phyloP scores from a whole-genome alignment of 2,113 vertebrate genomes.

The Psilopsiagon aurifrons region DNA sequence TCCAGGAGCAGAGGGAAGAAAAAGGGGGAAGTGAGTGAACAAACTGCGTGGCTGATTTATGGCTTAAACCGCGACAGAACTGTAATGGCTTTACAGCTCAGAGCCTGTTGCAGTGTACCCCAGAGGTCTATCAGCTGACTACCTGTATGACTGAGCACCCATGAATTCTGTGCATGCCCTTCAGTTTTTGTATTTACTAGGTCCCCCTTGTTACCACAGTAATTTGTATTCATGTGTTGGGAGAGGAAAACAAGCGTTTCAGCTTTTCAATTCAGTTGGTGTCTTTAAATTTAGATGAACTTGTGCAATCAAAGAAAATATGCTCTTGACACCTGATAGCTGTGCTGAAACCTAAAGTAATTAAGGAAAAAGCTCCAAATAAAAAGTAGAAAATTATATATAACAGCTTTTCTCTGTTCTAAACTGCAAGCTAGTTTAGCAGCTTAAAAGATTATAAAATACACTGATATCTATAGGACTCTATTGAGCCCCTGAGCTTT shows the following conservation, averaged over 20 bases:
- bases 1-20: too few relatives aligned
- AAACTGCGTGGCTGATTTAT: too few relatives aligned
- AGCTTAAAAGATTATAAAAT: neutral
- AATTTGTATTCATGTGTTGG: neutral
- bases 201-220: fast-evolving
- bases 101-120: neutral
- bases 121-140: neutral
- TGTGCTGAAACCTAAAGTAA: neutral
- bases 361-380: neutral
- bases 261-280: neutral
- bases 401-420: neutral
- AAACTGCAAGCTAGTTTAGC: neutral
- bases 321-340: neutral
- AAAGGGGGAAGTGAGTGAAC: too few relatives aligned
- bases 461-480: neutral
- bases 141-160: fast-evolving
- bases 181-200: neutral
- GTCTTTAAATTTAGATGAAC: neutral
- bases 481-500: neutral
- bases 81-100: neutral
- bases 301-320: neutral
- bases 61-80: too few relatives aligned
- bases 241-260: neutral
- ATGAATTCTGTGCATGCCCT: neutral
- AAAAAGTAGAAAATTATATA: neutral